Evolutionary conservation across 2,113 vertebrate genomes (phyloP).

Genomic region (Macrotis lagotis): DNA sequence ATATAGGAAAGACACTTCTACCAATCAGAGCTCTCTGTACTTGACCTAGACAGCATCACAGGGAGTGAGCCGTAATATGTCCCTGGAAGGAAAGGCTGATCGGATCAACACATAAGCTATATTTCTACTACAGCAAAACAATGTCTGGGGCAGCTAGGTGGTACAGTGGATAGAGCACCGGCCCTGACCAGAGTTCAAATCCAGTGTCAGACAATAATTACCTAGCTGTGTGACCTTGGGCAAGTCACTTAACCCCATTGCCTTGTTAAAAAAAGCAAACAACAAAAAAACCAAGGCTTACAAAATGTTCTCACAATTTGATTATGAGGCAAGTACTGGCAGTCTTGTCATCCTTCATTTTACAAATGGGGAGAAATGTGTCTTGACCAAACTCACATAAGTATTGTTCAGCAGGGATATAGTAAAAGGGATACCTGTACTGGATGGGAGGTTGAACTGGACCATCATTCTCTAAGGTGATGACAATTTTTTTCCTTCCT

Average conservation of each 20-base stretch:
- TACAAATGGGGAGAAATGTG: not conserved
- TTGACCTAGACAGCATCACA: not conserved
- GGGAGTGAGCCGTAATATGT: not conserved
- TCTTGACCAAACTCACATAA: not conserved
- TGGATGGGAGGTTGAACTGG: not conserved
- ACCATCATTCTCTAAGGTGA: not conserved
- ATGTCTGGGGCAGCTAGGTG: no score
- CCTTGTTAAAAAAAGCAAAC: no score
- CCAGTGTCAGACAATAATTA: no score
- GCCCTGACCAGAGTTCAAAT: no score
- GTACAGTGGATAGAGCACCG: no score
- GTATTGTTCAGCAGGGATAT: not conserved
- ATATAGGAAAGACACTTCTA: not conserved
- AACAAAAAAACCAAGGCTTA: no score
- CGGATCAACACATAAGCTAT: not conserved
- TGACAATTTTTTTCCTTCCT: not conserved
- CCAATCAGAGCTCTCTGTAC: not conserved
- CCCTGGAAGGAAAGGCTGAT: not conserved
- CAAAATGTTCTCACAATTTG: not conserved
- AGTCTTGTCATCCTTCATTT: not conserved
- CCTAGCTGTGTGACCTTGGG: no score
- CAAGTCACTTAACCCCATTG: no score
- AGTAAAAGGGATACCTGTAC: not conserved
- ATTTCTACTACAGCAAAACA: not conserved
- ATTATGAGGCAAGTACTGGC: not conserved